phyloP scores from a whole-genome alignment of 1,140 invertebrate genomes.

The Danaus melanippus region DNA sequence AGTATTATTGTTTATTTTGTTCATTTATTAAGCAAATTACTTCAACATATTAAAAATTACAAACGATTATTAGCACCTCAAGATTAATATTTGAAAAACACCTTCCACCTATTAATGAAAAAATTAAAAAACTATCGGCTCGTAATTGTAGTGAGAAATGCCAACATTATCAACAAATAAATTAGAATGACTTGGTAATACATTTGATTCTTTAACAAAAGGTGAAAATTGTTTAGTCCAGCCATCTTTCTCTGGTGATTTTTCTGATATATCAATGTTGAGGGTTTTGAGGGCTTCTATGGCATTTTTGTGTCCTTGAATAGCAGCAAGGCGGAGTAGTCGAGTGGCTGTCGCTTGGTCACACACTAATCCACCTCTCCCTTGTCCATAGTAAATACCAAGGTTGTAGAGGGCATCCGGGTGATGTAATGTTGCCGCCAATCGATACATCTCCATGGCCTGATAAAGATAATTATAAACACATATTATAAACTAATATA shows the following conservation, averaged over 20 bases:
- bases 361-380: slow-evolving; percentile 69
- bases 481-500: background rate
- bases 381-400: slow-evolving; percentile 76
- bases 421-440: slow-evolving; percentile 74
- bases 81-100: slow-evolving; percentile 9
- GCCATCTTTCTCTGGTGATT: slow-evolving; percentile 16
- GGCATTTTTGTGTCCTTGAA: slow-evolving; percentile 73
- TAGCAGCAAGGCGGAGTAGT: slow-evolving; percentile 73
- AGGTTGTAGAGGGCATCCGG: slow-evolving; percentile 76
- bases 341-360: slow-evolving; percentile 64
- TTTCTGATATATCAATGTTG: slow-evolving; percentile 24
- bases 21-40: background rate
- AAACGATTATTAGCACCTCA: too few relatives aligned
- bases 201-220: slow-evolving; percentile 26
- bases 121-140: slow-evolving; percentile 33
- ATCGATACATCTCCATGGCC: slow-evolving; percentile 75
- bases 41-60: too few relatives aligned
- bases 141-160: slow-evolving; percentile 29
- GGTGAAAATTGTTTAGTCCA: slow-evolving; percentile 29
- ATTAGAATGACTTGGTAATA: slow-evolving; percentile 42
- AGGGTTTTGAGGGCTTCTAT: slow-evolving; percentile 63
- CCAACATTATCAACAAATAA: slow-evolving; percentile 50
- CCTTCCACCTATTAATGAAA: slow-evolving; percentile 19
- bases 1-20: background rate
- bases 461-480: slow-evolving; percentile 30